Conservation (phyloP, 2,797 vertebrate species). For the Crenuchus spilurus region DNA sequence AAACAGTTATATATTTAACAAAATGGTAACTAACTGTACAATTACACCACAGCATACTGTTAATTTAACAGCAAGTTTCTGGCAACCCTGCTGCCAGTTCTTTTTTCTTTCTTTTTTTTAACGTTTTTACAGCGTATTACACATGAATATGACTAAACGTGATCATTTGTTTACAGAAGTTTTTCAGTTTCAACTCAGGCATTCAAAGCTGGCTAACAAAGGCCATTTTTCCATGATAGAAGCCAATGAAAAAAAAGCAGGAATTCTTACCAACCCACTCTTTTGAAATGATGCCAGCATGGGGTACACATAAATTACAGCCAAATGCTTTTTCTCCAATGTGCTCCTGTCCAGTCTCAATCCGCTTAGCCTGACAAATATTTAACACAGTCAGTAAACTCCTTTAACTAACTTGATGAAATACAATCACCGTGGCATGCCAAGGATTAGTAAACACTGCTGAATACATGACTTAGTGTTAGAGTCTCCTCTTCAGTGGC, state of each 20-base stretch:
- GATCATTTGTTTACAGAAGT: background rate
- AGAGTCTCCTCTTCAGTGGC: background rate
- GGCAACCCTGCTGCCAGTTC: too few species aligned
- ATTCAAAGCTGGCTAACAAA: constrained; percentile 42
- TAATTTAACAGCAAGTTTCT: too few species aligned
- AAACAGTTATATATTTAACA: too few species aligned
- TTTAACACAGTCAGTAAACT: constrained; percentile 5
- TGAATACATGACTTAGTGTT: background rate
- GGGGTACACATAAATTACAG: constrained; percentile 57
- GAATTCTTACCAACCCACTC: constrained; percentile 64
- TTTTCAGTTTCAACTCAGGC: constrained; percentile 44
- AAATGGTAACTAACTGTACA: too few species aligned
- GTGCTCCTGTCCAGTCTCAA: constrained; percentile 21
- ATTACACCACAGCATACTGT: too few species aligned
- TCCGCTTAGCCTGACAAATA: constrained; percentile 46
- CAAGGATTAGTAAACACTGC: constrained; percentile 2
- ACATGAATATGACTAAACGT: background rate
- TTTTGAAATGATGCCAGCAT: constrained; percentile 61
- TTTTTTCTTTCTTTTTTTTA: too few species aligned
- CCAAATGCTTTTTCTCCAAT: constrained; percentile 53
- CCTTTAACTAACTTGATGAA: background rate
- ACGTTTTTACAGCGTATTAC: too few species aligned
- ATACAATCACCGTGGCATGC: background rate
- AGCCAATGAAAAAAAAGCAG: constrained; percentile 33
- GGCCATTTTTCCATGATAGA: constrained; percentile 58